Conservation (phyloP, 1,140 invertebrate genomes). For the Musca vetustissima region DNA sequence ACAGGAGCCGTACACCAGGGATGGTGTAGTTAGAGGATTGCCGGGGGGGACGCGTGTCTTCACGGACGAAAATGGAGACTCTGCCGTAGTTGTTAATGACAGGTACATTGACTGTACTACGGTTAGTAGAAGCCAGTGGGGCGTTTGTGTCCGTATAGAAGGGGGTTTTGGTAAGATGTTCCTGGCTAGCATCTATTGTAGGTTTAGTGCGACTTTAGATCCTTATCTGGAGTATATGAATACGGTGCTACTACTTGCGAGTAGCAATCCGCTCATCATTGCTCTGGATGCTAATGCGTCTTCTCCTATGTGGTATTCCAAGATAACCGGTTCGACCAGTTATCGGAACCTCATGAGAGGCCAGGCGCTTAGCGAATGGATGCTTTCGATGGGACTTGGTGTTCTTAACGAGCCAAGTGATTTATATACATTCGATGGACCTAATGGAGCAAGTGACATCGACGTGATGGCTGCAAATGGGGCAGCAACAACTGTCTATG, state of each 20-base stretch:
- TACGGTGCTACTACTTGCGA: constrained; percentile 10
- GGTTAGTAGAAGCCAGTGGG: not conserved
- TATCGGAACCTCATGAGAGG: not conserved
- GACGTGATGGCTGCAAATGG: constrained; percentile 23
- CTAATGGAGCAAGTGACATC: not conserved
- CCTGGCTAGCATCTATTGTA: constrained; percentile 26
- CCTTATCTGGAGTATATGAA: constrained; percentile 24
- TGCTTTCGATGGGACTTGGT: not conserved
- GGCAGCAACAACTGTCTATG: constrained; percentile 21
- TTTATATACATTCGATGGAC: constrained; percentile 20
- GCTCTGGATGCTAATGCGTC: constrained; percentile 24
- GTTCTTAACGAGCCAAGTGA: constrained; percentile 27
- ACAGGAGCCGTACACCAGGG: constrained; percentile 1
- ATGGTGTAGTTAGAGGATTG: constrained; percentile 7
- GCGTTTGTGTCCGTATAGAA: constrained; percentile 3
- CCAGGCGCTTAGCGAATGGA: not conserved
- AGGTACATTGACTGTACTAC: not conserved
- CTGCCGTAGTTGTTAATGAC: constrained; percentile 20
- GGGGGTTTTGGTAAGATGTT: not conserved
- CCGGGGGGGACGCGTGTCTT: not conserved
- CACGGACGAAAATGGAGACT: not conserved
- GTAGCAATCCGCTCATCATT: constrained; percentile 16
- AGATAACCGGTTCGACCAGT: not conserved
- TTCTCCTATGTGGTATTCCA: constrained; percentile 24
- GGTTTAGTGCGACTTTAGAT: constrained; percentile 22